Evolutionary conservation across 1,140 invertebrate genomes (phyloP).

Genomic region (silkworm (Bombyx mori)): DNA sequence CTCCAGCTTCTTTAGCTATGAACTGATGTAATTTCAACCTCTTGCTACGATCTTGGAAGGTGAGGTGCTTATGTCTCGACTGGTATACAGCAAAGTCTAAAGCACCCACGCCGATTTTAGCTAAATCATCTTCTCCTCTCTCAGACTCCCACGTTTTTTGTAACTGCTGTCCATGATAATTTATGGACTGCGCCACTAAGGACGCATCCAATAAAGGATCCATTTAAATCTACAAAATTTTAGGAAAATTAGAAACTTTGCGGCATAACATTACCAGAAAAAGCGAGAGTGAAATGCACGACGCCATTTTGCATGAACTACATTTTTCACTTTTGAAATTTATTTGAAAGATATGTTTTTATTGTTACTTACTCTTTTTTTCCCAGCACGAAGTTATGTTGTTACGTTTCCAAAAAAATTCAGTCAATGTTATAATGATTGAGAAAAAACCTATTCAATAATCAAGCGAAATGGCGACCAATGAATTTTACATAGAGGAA

Average conservation of each 20-base stretch:
- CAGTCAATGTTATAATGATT: no score
- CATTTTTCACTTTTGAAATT: not conserved
- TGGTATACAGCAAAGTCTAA: constrained; percentile 82
- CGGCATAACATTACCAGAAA: constrained; percentile 2
- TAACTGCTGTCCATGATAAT: constrained; percentile 88
- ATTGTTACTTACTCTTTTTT: no score
- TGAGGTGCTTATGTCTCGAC: constrained; percentile 80
- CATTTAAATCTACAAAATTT: constrained; percentile 26
- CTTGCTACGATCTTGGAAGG: constrained; percentile 86
- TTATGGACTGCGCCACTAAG: constrained; percentile 79
- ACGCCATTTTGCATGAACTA: constrained; percentile 11
- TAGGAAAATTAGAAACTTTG: not conserved
- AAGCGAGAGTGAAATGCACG: constrained; percentile 7
- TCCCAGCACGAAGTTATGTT: no score
- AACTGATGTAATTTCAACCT: constrained; percentile 88
- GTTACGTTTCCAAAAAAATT: no score
- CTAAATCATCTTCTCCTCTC: constrained; percentile 80
- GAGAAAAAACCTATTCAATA: no score
- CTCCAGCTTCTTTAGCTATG: constrained; percentile 82
- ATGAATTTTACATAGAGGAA: no score
- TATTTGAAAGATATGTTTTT: constrained; percentile 25
- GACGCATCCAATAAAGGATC: constrained; percentile 75
- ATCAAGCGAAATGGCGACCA: no score
- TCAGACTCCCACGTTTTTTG: constrained; percentile 89
- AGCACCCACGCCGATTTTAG: constrained; percentile 77